Conservation (phyloP, 2,888 invertebrate species). For the Crepidodera aurea region DNA sequence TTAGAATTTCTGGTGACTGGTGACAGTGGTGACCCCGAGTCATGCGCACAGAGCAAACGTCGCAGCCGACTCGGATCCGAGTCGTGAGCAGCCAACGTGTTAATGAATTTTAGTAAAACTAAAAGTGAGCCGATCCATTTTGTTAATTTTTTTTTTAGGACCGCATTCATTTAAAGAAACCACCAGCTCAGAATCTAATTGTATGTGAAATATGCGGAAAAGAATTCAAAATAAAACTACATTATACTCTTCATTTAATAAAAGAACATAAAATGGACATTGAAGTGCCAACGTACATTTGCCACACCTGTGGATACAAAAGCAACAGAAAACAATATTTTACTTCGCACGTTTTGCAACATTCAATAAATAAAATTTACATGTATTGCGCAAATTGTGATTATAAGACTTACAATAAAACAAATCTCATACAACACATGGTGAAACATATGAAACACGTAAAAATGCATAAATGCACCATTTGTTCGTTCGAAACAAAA, state of each 20-base stretch:
- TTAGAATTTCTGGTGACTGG: too few relatives aligned
- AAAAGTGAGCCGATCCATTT: too few relatives aligned
- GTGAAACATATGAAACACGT: background rate
- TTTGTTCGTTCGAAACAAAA: background rate
- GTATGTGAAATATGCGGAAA: background rate
- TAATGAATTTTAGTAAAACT: too few relatives aligned
- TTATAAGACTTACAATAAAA: background rate
- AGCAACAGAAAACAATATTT: background rate
- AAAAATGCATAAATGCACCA: background rate
- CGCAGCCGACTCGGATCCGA: too few relatives aligned
- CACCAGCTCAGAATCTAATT: too few relatives aligned
- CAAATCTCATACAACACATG: background rate
- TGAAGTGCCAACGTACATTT: background rate
- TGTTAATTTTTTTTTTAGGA: too few relatives aligned
- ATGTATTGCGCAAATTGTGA: background rate
- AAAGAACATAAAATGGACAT: background rate
- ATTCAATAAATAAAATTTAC: background rate
- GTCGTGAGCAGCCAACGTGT: too few relatives aligned
- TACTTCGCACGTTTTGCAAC: background rate
- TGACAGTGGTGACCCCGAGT: too few relatives aligned
- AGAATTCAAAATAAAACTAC: background rate
- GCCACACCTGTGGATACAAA: background rate
- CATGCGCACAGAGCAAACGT: too few relatives aligned
- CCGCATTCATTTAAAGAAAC: too few relatives aligned
- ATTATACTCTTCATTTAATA: background rate